A percentile compares a stretch with the other conserved stretches of the same genome.
These are phyloP conservation scores for Euzetes globulus DNA, from an alignment of 2,888 invertebrate genomes.

Conservation along the genomic window DNA sequence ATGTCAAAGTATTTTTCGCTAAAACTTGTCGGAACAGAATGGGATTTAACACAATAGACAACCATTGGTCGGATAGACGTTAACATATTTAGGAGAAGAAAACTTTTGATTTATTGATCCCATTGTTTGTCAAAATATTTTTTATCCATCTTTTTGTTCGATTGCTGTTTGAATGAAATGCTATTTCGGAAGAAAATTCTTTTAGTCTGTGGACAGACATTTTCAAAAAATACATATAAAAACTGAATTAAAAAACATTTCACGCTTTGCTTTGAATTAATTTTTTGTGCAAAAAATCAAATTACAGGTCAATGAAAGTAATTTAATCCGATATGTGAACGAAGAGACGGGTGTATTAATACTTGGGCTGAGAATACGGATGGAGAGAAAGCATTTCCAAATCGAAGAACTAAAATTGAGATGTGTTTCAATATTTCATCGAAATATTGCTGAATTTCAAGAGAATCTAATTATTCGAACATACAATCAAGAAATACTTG, in stretches of 20 bases:
- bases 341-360: conserved; percentile 8
- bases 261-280: background rate
- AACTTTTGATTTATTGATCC: conserved; percentile 17
- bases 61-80: background rate
- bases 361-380: conserved; percentile 34
- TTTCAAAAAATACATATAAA: background rate
- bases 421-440: conserved; percentile 30
- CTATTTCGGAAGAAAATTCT: background rate
- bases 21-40: background rate
- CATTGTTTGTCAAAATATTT: background rate
- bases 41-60: background rate
- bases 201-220: background rate
- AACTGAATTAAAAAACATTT: background rate
- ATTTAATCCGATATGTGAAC: conserved; percentile 33
- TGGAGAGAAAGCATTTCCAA: conserved; percentile 37
- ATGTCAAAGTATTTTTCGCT: background rate
- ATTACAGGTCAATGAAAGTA: conserved; percentile 33
- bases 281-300: background rate
- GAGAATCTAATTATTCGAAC: conserved; percentile 35
- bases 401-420: conserved; percentile 35
- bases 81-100: background rate
- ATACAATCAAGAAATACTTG: conserved; percentile 26
- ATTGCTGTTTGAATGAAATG: background rate
- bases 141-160: background rate
- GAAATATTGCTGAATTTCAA: conserved; percentile 33